Evolutionary conservation across 2,113 vertebrate species (phyloP).

Genomic region (Puntigrus tetrazona): DNA sequence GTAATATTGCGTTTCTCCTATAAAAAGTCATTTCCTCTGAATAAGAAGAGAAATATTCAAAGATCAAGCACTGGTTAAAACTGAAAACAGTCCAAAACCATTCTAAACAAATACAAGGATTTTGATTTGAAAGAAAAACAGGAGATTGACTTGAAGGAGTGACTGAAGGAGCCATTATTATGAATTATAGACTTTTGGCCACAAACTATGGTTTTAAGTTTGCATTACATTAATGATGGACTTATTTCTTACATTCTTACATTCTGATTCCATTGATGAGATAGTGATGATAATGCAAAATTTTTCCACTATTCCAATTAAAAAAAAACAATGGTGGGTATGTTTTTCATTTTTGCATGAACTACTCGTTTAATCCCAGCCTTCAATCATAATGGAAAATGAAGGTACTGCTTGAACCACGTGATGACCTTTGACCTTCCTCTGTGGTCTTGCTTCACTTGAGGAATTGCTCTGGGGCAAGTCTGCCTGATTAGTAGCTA

Average conservation of each 20-base stretch:
- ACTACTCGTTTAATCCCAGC: background rate
- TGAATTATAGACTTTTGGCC: too few species aligned
- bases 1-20: background rate
- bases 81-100: too few species aligned
- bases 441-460: background rate
- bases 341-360: background rate
- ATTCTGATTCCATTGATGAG: too few species aligned
- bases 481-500: slow-evolving; percentile 26
- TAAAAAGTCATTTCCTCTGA: background rate
- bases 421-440: background rate
- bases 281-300: too few species aligned
- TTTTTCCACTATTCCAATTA: too few species aligned
- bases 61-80: background rate
- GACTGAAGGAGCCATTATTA: background rate
- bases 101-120: too few species aligned
- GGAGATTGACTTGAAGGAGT: background rate
- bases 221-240: too few species aligned
- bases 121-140: too few species aligned
- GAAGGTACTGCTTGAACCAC: background rate
- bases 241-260: too few species aligned
- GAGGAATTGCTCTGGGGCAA: slow-evolving; percentile 21
- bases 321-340: too few species aligned
- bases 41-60: background rate
- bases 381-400: background rate
- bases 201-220: background rate